phyloP scores from a whole-genome alignment of 92 coral and sea anemone species.

The Epizoanthus illoricatus region DNA sequence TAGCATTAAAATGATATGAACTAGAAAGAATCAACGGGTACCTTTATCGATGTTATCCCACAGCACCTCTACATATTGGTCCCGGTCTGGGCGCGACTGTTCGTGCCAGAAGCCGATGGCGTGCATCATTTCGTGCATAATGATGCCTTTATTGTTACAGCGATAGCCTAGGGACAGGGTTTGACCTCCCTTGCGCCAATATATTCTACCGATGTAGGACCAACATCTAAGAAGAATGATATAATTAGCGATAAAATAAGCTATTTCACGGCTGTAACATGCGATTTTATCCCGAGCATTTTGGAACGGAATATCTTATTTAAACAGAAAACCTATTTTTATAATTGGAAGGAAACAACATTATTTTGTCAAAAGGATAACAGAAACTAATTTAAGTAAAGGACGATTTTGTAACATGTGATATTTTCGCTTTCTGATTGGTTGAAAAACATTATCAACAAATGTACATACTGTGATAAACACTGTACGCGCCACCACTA shows the following conservation, averaged over 20 bases:
- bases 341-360: too few species aligned
- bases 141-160: conserved; percentile 81
- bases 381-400: too few species aligned
- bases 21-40: conserved; percentile 3
- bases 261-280: too few species aligned
- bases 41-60: conserved; percentile 92
- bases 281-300: not conserved
- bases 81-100: conserved; percentile 91
- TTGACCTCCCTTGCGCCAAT: conserved; percentile 79
- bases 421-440: too few species aligned
- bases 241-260: not conserved
- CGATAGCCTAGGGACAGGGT: conserved; percentile 77
- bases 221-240: conserved; percentile 69
- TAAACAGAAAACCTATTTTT: too few species aligned
- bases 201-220: conserved; percentile 91
- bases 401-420: too few species aligned
- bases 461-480: too few species aligned
- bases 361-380: too few species aligned
- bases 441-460: too few species aligned
- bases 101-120: conserved; percentile 96
- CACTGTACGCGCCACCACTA: too few species aligned
- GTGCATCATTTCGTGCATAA: conserved; percentile 96
- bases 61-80: conserved; percentile 81
- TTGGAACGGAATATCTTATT: not conserved
- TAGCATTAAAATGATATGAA: too few species aligned